Evolutionary conservation across 2,113 vertebrate genomes (phyloP).

Genomic region (Eubucco bourcierii): DNA sequence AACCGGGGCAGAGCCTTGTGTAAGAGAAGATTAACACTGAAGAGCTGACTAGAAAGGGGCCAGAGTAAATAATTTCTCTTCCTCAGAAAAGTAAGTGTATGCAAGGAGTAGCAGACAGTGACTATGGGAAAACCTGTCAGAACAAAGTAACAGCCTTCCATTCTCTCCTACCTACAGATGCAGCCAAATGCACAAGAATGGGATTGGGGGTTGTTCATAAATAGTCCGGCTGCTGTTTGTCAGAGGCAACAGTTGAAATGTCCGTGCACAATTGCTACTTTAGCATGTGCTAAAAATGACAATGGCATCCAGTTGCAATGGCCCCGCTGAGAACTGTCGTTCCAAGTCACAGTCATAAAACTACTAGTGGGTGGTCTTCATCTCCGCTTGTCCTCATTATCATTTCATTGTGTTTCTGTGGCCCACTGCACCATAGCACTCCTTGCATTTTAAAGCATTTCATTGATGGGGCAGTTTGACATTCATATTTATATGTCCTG

Average conservation of each 20-base stretch:
- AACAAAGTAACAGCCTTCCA: conserved; percentile 68
- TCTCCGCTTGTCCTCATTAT: conserved; percentile 71
- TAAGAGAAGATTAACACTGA: not conserved
- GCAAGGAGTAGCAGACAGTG: conserved; percentile 66
- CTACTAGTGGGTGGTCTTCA: conserved; percentile 78
- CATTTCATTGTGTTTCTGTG: conserved; percentile 76
- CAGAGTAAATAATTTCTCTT: conserved; percentile 28
- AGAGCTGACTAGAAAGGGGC: not conserved
- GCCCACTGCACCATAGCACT: conserved; percentile 69
- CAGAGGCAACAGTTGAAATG: conserved; percentile 73
- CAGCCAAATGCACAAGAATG: conserved; percentile 67
- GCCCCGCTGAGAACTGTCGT: conserved; percentile 74
- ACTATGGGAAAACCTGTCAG: conserved; percentile 72
- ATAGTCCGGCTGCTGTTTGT: conserved; percentile 76
- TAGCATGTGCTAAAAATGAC: conserved; percentile 79
- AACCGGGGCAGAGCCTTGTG: not conserved
- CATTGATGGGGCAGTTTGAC: conserved; percentile 71
- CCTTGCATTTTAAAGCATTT: conserved; percentile 73
- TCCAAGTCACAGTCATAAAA: conserved; percentile 77
- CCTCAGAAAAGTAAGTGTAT: conserved; percentile 64
- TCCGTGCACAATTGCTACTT: conserved; percentile 68
- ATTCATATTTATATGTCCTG: conserved; percentile 78
- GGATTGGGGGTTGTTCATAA: conserved; percentile 68
- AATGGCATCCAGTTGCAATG: conserved; percentile 74
- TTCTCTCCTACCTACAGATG: conserved; percentile 71